These are phyloP conservation scores for Zoroaster sp. DNA, from an alignment of 53 echinoderm and acorn worm species.

Conservation along the genomic window DNA sequence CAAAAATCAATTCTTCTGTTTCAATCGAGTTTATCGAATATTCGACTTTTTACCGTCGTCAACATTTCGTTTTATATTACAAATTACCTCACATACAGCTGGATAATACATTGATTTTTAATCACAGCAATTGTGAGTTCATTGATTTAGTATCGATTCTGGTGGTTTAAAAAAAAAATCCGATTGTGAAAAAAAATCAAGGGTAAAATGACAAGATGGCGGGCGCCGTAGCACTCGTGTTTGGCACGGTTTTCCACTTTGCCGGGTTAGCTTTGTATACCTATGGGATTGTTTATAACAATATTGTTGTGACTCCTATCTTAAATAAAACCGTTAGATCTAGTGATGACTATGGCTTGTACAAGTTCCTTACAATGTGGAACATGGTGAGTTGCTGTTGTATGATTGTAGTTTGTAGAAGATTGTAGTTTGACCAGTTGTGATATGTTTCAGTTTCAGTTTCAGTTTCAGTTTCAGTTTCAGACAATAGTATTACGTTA, in stretches of 20 bases:
- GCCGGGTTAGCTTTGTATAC: conserved; percentile 28
- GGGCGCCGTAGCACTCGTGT: conserved; percentile 10
- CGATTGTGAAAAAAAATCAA: too few species aligned
- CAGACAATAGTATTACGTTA: too few species aligned
- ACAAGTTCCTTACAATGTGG: conserved; percentile 73
- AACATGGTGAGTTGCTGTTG: conserved; percentile 51
- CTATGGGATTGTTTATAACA: conserved; percentile 55
- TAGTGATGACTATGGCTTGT: conserved; percentile 25
- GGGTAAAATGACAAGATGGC: not conserved
- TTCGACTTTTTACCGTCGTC: too few species aligned
- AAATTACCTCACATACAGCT: too few species aligned
- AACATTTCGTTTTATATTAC: too few species aligned
- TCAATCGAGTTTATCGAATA: too few species aligned
- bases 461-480: too few species aligned
- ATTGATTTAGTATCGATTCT: not conserved
- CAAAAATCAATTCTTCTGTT: too few species aligned
- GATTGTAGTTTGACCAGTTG: not conserved
- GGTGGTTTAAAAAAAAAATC: too few species aligned
- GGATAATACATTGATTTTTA: too few species aligned
- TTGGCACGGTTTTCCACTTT: conserved; percentile 72
- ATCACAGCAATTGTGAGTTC: too few species aligned
- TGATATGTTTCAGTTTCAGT: too few species aligned
- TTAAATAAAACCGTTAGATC: not conserved
- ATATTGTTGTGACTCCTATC: not conserved
- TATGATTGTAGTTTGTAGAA: not conserved